These are phyloP conservation scores for Eciton burchellii DNA, from an alignment of 1,140 invertebrate genomes.

Conservation along the genomic window DNA sequence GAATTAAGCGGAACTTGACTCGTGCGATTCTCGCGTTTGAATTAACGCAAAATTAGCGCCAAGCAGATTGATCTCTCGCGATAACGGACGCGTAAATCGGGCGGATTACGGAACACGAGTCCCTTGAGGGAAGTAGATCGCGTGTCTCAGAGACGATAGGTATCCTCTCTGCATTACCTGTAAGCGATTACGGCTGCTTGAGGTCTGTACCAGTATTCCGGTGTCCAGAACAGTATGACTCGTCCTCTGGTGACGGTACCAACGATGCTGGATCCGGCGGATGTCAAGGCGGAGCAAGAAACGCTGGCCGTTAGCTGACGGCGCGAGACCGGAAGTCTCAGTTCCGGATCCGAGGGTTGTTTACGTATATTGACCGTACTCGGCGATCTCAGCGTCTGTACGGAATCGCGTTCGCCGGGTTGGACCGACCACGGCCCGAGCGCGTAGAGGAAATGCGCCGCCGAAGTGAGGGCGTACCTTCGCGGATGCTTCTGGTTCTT, in stretches of 20 bases:
- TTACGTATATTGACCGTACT: conserved; percentile 81
- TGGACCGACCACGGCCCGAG: conserved; percentile 85
- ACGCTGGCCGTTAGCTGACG: conserved; percentile 82
- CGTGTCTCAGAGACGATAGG: neutral
- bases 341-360: conserved; percentile 77
- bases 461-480: conserved; percentile 82
- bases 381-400: conserved; percentile 81
- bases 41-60: neutral
- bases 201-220: conserved; percentile 87
- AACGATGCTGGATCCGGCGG: conserved; percentile 60
- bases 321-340: conserved; percentile 82
- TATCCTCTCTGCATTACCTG: conserved; percentile 53
- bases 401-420: conserved; percentile 82
- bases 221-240: conserved; percentile 86
- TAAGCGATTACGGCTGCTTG: conserved; percentile 83
- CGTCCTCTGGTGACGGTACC: conserved; percentile 62
- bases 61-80: neutral
- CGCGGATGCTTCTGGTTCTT: conserved; percentile 77
- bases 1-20: neutral
- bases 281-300: conserved; percentile 80
- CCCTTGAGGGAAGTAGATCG: neutral
- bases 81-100: neutral
- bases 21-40: neutral
- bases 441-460: conserved; percentile 84
- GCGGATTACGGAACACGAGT: neutral